Evolutionary conservation across 1,140 invertebrate species (phyloP).

Genomic region (Hesperophylax magnus): DNA sequence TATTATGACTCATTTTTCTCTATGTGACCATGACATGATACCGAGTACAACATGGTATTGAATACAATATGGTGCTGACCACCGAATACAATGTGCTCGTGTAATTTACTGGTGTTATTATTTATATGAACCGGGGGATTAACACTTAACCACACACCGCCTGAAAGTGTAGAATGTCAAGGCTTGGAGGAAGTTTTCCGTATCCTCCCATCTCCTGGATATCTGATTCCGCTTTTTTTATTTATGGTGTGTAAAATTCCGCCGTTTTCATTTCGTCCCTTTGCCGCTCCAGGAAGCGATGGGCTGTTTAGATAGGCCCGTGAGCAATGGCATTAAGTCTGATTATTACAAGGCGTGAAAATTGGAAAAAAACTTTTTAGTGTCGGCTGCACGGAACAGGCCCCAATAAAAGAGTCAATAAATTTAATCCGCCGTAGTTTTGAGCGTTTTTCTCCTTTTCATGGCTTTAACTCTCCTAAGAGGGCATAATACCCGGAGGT

Average conservation of each 20-base stretch:
- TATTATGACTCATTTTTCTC: no score
- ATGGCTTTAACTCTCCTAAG: slow-evolving; percentile 1
- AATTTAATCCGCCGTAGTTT: slow-evolving; percentile 45
- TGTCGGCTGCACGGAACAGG: slow-evolving; percentile 1
- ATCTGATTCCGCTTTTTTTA: slow-evolving; percentile 19
- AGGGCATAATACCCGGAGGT: background rate
- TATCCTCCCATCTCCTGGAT: background rate
- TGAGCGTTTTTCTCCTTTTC: slow-evolving; percentile 27
- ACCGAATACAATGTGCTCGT: no score
- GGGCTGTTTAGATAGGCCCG: slow-evolving; percentile 21
- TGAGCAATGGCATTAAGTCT: slow-evolving; percentile 32
- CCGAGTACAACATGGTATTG: no score
- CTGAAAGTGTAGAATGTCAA: slow-evolving; percentile 1
- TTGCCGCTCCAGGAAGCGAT: slow-evolving; percentile 22
- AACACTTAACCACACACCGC: no score
- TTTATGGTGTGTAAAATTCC: slow-evolving; percentile 40
- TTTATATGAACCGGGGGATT: no score
- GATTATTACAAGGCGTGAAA: slow-evolving; percentile 46
- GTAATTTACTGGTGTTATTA: no score
- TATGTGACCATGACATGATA: no score
- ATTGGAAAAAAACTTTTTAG: slow-evolving; percentile 50
- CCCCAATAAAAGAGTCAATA: slow-evolving; percentile 47
- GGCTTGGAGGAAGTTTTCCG: background rate
- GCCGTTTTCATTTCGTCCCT: slow-evolving; percentile 39
- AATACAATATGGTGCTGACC: no score